Conservation (phyloP, 2,797 vertebrate species). For the Scarus forsteni region DNA sequence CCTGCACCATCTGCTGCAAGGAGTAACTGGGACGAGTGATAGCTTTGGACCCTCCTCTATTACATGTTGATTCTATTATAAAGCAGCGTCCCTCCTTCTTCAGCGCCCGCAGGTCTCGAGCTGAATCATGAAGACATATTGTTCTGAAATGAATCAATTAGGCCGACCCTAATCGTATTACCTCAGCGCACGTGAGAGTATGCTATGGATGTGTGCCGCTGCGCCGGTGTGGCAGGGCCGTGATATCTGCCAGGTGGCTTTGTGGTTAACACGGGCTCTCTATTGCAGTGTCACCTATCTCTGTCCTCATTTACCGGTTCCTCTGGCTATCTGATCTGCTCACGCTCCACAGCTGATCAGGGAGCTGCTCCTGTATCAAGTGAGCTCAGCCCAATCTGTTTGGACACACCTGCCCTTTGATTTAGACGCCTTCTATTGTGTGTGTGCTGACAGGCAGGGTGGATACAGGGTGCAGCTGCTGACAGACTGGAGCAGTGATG, state of each 20-base stretch:
- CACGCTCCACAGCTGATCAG: conserved; percentile 63
- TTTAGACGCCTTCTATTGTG: conserved; percentile 66
- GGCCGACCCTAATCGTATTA: conserved; percentile 24
- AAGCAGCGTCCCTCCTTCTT: conserved; percentile 51
- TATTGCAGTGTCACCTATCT: conserved; percentile 72
- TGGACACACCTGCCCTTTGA: conserved; percentile 77
- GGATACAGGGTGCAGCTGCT: conserved; percentile 53
- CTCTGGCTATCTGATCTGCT: conserved; percentile 65
- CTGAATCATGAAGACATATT: conserved; percentile 43
- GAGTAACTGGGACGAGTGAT: conserved; percentile 43
- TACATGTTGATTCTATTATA: conserved; percentile 79
- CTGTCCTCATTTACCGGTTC: conserved; percentile 54
- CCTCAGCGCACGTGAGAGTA: conserved; percentile 7
- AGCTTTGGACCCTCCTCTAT: conserved; percentile 69
- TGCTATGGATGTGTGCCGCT: conserved; percentile 17
- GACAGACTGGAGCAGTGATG: conserved; percentile 19
- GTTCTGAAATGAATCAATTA: conserved; percentile 55
- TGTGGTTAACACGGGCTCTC: conserved; percentile 69
- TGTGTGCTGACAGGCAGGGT: conserved; percentile 52
- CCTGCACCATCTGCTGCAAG: conserved; percentile 63
- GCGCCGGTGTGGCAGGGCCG: conserved; percentile 24
- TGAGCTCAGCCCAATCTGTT: conserved; percentile 73
- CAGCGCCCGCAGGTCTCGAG: conserved; percentile 50
- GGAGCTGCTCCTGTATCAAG: conserved; percentile 62
- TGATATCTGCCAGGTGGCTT: conserved; percentile 62